Percentiles rank a stretch among this genome's conserved stretches.
These are phyloP conservation scores for Chloebia gouldiae DNA, from an alignment of 2,113 vertebrate genomes.

Conservation along the genomic window DNA sequence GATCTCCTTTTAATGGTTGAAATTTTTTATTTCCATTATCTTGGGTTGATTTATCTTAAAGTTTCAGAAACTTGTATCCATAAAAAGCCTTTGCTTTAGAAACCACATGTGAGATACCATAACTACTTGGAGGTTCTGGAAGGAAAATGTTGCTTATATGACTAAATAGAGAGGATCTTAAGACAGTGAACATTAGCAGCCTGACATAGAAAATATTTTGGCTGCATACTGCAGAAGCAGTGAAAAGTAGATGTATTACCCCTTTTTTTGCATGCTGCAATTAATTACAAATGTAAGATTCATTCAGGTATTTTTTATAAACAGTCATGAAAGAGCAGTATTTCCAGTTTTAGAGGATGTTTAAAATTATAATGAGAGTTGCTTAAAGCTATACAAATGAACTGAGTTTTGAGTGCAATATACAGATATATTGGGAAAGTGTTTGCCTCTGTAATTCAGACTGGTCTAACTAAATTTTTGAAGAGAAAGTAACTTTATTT, in stretches of 20 bases:
- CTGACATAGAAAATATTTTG: background rate
- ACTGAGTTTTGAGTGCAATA: background rate
- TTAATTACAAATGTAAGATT: background rate
- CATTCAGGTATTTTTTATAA: background rate
- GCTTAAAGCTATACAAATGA: background rate
- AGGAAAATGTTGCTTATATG: background rate
- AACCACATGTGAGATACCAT: background rate
- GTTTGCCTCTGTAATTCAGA: background rate
- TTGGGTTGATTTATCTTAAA: background rate
- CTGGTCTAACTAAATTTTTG: background rate
- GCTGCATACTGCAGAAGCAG: background rate
- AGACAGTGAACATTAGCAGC: background rate
- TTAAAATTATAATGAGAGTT: background rate
- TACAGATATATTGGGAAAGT: background rate
- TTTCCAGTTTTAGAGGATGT: background rate
- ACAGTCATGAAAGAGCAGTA: background rate
- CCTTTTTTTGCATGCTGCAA: background rate
- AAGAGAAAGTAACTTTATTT: background rate
- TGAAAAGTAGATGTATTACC: background rate
- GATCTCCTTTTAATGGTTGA: background rate
- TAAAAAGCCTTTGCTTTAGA: background rate
- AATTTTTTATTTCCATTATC: background rate
- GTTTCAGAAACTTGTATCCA: background rate
- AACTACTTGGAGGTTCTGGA: background rate
- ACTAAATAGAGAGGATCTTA: background rate